Evolutionary conservation across 2,888 invertebrate species (phyloP).

Genomic region (Chromoteleia sp.): DNA sequence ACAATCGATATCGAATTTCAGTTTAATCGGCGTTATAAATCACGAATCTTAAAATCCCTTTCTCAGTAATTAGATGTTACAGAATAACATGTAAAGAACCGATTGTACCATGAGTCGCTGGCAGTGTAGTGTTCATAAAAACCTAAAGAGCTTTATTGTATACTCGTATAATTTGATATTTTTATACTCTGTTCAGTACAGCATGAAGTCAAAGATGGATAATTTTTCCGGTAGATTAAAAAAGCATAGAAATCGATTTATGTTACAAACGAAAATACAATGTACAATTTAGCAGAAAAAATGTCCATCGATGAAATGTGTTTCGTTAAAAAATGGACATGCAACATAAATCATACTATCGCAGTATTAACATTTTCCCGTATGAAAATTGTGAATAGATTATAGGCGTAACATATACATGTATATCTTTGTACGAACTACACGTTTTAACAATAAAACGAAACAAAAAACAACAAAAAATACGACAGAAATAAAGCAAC

Average conservation of each 20-base stretch:
- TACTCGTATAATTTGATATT: constrained; percentile 64
- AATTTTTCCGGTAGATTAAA: constrained; percentile 18
- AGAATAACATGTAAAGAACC: constrained; percentile 9
- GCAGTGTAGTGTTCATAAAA: constrained; percentile 37
- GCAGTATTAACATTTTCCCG: constrained; percentile 43
- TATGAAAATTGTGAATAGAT: constrained; percentile 43
- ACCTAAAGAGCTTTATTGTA: constrained; percentile 55
- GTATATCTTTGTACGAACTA: constrained; percentile 18
- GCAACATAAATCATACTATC: constrained; percentile 18
- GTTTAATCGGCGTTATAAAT: constrained; percentile 1
- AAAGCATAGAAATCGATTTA: not conserved
- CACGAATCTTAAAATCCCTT: not conserved
- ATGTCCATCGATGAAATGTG: constrained; percentile 4
- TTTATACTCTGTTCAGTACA: constrained; percentile 55
- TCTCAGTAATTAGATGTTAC: not conserved
- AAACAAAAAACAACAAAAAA: constrained; percentile 5
- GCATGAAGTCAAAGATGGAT: constrained; percentile 16
- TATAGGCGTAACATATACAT: constrained; percentile 33
- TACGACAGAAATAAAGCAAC: constrained; percentile 1
- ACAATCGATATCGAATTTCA: not conserved
- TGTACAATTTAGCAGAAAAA: not conserved
- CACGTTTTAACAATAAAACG: constrained; percentile 3
- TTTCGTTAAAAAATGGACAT: constrained; percentile 20
- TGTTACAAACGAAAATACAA: not conserved
- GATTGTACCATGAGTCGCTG: constrained; percentile 33